phyloP scores from a whole-genome alignment of 2,888 invertebrate genomes.

The Xestia sexstrigata region DNA sequence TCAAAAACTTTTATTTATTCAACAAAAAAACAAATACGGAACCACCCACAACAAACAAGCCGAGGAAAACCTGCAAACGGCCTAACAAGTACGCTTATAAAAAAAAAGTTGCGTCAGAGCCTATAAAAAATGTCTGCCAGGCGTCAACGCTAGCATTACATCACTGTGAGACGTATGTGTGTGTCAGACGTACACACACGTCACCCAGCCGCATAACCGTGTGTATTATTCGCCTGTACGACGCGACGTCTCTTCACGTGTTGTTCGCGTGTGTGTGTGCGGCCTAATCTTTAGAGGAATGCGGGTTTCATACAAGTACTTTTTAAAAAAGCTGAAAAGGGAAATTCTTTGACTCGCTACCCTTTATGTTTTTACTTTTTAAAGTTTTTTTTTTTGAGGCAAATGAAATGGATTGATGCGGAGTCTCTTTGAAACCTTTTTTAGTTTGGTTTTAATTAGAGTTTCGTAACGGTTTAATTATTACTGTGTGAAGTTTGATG shows the following conservation, averaged over 20 bases:
- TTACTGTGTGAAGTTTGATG: constrained; percentile 21
- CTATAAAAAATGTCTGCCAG: constrained; percentile 90
- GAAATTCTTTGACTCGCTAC: constrained; percentile 79
- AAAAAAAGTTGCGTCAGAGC: constrained; percentile 89
- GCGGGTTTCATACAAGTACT: constrained; percentile 87
- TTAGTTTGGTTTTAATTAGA: constrained; percentile 52
- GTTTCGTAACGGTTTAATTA: constrained; percentile 40
- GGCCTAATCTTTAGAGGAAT: constrained; percentile 90
- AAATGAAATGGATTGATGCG: constrained; percentile 67
- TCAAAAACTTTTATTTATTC: background rate
- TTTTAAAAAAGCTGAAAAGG: constrained; percentile 85
- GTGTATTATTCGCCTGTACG: constrained; percentile 40
- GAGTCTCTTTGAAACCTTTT: constrained; percentile 43
- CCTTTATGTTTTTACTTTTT: constrained; percentile 69
- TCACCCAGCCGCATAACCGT: constrained; percentile 39
- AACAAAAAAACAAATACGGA: constrained; percentile 56
- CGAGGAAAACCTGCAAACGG: constrained; percentile 69
- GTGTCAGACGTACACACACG: constrained; percentile 68
- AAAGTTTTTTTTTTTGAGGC: constrained; percentile 52
- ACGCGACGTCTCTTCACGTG: constrained; percentile 63
- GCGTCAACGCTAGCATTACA: constrained; percentile 88
- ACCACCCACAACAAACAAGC: constrained; percentile 50
- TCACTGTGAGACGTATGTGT: constrained; percentile 77
- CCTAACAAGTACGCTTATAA: constrained; percentile 84
- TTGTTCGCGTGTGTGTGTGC: constrained; percentile 70